Evolutionary conservation across 2,113 vertebrate species (phyloP), one percentile per base, ranked within the genome.

Genomic region (Lepus americanus): DNA sequence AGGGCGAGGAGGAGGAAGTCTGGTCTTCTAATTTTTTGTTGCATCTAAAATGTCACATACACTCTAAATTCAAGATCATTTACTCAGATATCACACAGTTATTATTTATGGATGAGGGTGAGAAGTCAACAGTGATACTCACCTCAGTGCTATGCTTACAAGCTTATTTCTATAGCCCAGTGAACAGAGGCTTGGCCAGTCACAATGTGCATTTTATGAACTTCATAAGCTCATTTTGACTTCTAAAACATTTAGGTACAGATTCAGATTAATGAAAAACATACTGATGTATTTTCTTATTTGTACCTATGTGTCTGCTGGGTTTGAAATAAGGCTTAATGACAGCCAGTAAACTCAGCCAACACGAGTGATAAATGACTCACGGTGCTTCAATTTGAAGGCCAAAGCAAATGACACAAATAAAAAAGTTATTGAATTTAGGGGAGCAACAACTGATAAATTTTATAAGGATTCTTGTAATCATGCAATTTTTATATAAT

Each of bases 111-210:
- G 74, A 79, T 11, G n/a, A 83, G 20, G 33, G 55, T 82, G 23
- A 96, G 80, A 96, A 98, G 96, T 94, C 97, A 96, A 86, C 92
- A 96, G 86, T 83, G 95, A 97, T 87, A 84, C 49, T 95, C 96
- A 81, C 79, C 96, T 96, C 95, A 95, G 0, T 61, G 89, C 72
- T 96, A 39, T 4, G n/a, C 7, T 4, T 14, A 22, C 87, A 73
- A 20, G 64, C 27, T 5, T 44, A 11, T 31, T 51, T 33, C 87
- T 36, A 29, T 0, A 79, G n/a, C 67, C 36, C 1, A 29, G 44
- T 0, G 14, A 22, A 59, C 67, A 73, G 79, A 90, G 3, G 64
- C 78, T n/a, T 0, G 9, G 10, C 39, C 44, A 31, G 16, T 0
- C 61, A 27, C 22, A 89, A 33, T 29, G 82, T 36, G 84, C 88